phyloP scores from a whole-genome alignment of 2,797 vertebrate species.

The Crypturellus tataupa region DNA sequence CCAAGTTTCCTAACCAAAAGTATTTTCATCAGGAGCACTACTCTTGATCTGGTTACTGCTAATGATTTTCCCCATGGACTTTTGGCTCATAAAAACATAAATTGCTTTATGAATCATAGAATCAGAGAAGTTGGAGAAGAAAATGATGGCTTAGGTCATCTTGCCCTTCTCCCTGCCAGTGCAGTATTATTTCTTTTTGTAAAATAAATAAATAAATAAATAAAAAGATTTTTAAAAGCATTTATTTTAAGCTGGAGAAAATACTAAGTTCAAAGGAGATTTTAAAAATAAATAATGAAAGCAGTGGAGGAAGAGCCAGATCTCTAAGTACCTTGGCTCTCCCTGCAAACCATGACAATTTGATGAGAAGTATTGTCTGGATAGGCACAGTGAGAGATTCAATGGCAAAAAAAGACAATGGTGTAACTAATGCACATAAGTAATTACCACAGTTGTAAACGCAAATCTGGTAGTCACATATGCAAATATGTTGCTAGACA shows the following conservation, averaged over 20 bases:
- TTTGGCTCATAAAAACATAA: conserved; percentile 55
- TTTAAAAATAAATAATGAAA: not conserved
- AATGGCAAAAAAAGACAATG: not conserved
- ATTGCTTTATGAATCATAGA: conserved; percentile 74
- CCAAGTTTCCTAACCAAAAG: conserved; percentile 58
- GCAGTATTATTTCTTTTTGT: conserved; percentile 9
- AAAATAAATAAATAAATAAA: not conserved
- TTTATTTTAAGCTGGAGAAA: conserved; percentile 33
- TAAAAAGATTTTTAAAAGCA: not conserved
- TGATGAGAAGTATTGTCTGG: not conserved
- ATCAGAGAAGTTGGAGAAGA: conserved; percentile 64
- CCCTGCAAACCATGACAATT: not conserved
- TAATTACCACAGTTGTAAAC: not conserved
- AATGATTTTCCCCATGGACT: conserved; percentile 63
- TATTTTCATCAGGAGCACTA: conserved; percentile 57
- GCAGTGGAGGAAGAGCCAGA: not conserved
- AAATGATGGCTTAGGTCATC: conserved; percentile 71
- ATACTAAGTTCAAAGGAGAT: conserved; percentile 4
- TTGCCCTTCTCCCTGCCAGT: conserved; percentile 49
- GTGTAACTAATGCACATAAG: rapidly evolving
- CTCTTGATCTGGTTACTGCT: conserved; percentile 57
- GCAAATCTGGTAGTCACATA: not conserved
- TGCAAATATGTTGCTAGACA: not conserved
- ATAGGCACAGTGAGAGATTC: not conserved
- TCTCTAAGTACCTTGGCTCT: conserved; percentile 11